phyloP scores from a whole-genome alignment of 2,113 vertebrate genomes.

The Megaleporinus macrocephalus region DNA sequence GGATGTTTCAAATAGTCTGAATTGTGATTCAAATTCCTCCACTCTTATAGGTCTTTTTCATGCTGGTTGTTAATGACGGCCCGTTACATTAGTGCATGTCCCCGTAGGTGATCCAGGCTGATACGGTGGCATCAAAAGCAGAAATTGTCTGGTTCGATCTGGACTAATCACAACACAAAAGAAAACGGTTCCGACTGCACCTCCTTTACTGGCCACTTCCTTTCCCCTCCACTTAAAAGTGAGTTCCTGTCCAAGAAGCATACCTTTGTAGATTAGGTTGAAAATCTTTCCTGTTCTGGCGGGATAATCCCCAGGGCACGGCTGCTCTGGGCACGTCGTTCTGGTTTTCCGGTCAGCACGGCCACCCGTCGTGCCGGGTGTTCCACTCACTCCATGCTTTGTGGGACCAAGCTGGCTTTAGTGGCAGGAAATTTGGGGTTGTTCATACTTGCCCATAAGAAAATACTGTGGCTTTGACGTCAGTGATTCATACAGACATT shows the following conservation, averaged over 20 bases:
- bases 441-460: background rate
- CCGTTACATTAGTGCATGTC: slow-evolving; percentile 17
- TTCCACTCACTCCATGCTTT: slow-evolving; percentile 58
- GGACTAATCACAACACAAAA: slow-evolving; percentile 21
- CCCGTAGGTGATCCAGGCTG: slow-evolving; percentile 1
- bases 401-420: background rate
- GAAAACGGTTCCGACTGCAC: background rate
- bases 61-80: background rate
- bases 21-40: slow-evolving; percentile 43
- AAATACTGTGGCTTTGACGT: slow-evolving; percentile 4
- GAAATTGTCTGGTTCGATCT: background rate
- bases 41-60: background rate
- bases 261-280: slow-evolving; percentile 77
- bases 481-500: background rate
- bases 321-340: slow-evolving; percentile 66
- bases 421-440: slow-evolving; percentile 19
- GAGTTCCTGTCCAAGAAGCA: slow-evolving; percentile 65
- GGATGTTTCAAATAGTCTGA: slow-evolving; percentile 35
- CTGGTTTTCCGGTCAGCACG: slow-evolving; percentile 65
- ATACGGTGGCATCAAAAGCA: slow-evolving; percentile 14
- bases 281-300: slow-evolving; percentile 77
- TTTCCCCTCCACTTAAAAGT: slow-evolving; percentile 59
- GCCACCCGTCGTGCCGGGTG: slow-evolving; percentile 65
- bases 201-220: slow-evolving; percentile 30
- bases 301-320: slow-evolving; percentile 73